phyloP scores from a whole-genome alignment of 1,140 invertebrate genomes.

The fruit fly (Drosophila melanogaster) region Release_6_plus_ISO1_MT NT_033777.3:19127501-19128000 shows the following conservation, averaged over 20 bases:
- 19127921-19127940: conserved; percentile 64
- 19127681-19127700: conserved; percentile 56
- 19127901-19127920: conserved; percentile 39
- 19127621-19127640: conserved; percentile 17
- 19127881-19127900: conserved; percentile 46
- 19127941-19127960: conserved; percentile 79
- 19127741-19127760: neutral
- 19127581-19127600: conserved; percentile 21
- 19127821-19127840: conserved; percentile 42
- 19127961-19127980: conserved; percentile 75
- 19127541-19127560: conserved; percentile 23
- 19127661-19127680: conserved; percentile 74
- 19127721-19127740: conserved; percentile 34
- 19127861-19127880: conserved; percentile 48
- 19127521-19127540: conserved; percentile 25
- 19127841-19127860: conserved; percentile 11
- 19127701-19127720: conserved; percentile 68
- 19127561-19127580: conserved; percentile 34
- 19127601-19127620: neutral
- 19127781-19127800: conserved; percentile 48
- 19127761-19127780: conserved; percentile 62
- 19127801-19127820: conserved; percentile 42
- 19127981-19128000: conserved; percentile 5
- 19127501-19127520: conserved; percentile 23
- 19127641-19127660: conserved; percentile 26